phyloP scores from a whole-genome alignment of 2,888 invertebrate species.

The Megamerina dolium region DNA sequence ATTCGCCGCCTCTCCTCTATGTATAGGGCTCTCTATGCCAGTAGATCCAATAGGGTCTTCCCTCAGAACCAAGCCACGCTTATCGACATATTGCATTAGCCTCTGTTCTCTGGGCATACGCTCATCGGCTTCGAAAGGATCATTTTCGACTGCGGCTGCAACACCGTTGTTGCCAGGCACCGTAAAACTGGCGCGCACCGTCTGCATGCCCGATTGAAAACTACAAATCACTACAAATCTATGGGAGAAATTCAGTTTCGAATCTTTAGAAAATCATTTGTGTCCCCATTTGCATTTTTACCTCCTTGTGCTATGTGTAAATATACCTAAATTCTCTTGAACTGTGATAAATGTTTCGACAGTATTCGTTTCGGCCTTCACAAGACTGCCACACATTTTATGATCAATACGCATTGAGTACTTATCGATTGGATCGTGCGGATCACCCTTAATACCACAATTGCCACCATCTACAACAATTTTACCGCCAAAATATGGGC shows the following conservation, averaged over 20 bases:
- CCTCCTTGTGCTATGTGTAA: slow-evolving; percentile 73
- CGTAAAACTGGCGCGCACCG: slow-evolving; percentile 72
- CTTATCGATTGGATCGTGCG: slow-evolving; percentile 64
- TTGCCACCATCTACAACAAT: slow-evolving; percentile 68
- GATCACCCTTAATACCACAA: slow-evolving; percentile 70
- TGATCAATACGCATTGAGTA: slow-evolving; percentile 72
- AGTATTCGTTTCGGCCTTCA: slow-evolving; percentile 64
- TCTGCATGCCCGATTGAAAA: slow-evolving; percentile 75
- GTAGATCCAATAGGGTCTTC: slow-evolving; percentile 15
- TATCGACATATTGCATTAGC: slow-evolving; percentile 45
- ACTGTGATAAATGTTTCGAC: slow-evolving; percentile 78
- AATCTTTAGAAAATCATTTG: background rate
- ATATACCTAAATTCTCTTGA: slow-evolving; percentile 74
- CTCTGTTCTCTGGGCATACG: slow-evolving; percentile 41
- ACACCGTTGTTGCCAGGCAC: slow-evolving; percentile 58
- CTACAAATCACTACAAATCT: slow-evolving; percentile 76
- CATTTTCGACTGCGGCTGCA: slow-evolving; percentile 36
- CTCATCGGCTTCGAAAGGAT: slow-evolving; percentile 39
- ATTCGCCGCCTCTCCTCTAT: no score
- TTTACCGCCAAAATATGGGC: slow-evolving; percentile 72
- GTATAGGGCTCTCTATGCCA: no score
- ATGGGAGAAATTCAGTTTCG: slow-evolving; percentile 12
- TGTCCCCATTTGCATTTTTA: slow-evolving; percentile 29
- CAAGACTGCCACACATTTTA: slow-evolving; percentile 65
- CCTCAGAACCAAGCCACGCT: slow-evolving; percentile 42